These are phyloP conservation scores for Anniella stebbinsi DNA, from an alignment of 2,797 vertebrate species.

Conservation along the genomic window DNA sequence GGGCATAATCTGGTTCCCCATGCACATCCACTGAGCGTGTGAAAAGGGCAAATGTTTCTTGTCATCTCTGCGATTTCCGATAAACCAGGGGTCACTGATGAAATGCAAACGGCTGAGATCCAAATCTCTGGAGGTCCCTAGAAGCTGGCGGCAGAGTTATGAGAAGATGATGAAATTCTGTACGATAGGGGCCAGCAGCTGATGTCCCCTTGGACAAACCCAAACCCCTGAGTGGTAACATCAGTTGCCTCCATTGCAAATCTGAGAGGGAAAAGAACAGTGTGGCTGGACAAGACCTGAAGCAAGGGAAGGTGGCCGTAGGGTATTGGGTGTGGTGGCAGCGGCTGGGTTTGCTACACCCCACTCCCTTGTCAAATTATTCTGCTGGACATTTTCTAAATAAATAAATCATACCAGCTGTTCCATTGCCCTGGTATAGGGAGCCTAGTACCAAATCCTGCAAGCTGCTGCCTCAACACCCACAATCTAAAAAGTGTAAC, in stretches of 20 bases:
- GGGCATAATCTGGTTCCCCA: neutral
- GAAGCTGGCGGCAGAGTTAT: neutral
- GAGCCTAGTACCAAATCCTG: neutral
- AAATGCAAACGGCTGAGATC: neutral
- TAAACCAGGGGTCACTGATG: neutral
- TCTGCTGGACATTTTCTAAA: neutral
- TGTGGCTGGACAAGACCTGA: neutral
- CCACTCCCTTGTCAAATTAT: neutral
- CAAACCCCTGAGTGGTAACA: no score
- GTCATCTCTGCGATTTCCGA: neutral
- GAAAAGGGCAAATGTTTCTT: neutral
- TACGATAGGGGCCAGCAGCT: neutral
- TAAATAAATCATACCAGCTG: neutral
- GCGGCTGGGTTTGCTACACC: neutral
- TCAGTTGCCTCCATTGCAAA: neutral
- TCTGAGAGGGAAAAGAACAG: neutral
- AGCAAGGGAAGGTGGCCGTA: neutral
- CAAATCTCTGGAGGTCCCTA: neutral
- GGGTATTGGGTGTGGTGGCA: neutral
- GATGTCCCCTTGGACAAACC: neutral
- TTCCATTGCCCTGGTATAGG: neutral
- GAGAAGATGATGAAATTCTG: neutral
- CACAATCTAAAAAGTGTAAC: slow-evolving; percentile 33
- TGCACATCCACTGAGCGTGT: neutral
- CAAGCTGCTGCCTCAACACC: neutral